A percentile compares a stretch with the other conserved stretches of the same genome.
Evolutionary conservation across 2,797 vertebrate species (phyloP).

Genomic region (Bovichtus diacanthus): DNA sequence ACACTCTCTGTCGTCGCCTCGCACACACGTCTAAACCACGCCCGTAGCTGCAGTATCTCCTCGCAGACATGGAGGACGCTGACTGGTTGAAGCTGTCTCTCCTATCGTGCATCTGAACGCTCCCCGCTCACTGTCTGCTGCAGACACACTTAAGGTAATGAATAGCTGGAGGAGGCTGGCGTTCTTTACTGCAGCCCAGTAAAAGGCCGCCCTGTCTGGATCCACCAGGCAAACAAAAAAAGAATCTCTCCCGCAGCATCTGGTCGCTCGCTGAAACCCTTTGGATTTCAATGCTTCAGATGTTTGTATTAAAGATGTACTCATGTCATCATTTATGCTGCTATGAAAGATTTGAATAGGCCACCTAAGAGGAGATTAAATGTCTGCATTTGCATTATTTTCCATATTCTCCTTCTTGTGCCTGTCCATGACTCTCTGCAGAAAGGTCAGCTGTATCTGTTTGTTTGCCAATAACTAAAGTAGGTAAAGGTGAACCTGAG

Average conservation of each 20-base stretch:
- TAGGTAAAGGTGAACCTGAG: constrained; percentile 44
- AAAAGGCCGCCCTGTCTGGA: constrained; percentile 76
- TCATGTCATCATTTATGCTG: not conserved
- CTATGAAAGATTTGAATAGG: constrained; percentile 20
- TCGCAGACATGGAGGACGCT: not conserved
- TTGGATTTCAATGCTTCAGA: constrained; percentile 30
- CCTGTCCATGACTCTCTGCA: constrained; percentile 9
- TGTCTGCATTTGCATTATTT: constrained; percentile 5
- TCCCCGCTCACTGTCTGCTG: constrained; percentile 61
- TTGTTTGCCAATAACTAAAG: constrained; percentile 24
- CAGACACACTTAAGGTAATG: constrained; percentile 83
- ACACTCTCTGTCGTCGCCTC: too few species aligned
- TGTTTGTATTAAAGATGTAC: constrained; percentile 25
- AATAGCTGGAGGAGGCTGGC: constrained; percentile 76
- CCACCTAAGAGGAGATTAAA: constrained; percentile 18
- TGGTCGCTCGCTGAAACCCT: constrained; percentile 37
- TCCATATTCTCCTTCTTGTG: constrained; percentile 4
- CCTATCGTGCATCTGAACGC: constrained; percentile 54
- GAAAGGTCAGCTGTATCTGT: constrained; percentile 18
- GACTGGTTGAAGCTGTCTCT: constrained; percentile 72
- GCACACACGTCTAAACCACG: not conserved
- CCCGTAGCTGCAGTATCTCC: not conserved
- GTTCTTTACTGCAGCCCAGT: constrained; percentile 71
- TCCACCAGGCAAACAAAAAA: constrained; percentile 47
- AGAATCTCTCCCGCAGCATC: constrained; percentile 43